Evolutionary conservation across 2,113 vertebrate species (phyloP).

Genomic region (Neopipo cinnamomea): DNA sequence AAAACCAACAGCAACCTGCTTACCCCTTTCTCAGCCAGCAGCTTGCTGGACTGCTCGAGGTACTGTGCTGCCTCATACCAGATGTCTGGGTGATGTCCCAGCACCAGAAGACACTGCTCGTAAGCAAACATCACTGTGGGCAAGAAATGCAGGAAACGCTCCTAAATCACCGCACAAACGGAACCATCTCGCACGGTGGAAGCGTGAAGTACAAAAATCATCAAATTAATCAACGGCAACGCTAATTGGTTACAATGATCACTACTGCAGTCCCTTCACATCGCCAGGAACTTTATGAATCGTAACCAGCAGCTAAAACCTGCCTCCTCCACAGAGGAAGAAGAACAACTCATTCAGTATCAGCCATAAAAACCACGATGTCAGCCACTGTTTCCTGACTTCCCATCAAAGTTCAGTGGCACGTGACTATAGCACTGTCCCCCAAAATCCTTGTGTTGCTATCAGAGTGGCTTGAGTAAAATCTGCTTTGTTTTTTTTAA

Average conservation of each 20-base stretch:
- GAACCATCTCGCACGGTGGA: not conserved
- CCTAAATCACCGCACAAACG: not conserved
- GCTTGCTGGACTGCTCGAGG: constrained; percentile 97
- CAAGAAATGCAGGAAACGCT: not conserved
- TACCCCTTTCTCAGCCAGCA: constrained; percentile 97
- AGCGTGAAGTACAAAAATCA: not conserved
- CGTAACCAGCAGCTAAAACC: not conserved
- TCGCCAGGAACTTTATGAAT: not conserved
- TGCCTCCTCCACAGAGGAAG: not conserved
- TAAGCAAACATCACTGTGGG: constrained; percentile 96
- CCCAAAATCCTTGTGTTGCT: not conserved
- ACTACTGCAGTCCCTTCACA: not conserved
- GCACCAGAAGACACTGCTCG: constrained; percentile 96
- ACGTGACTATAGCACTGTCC: rapidly evolving
- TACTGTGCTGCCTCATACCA: constrained; percentile 99
- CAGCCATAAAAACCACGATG: not conserved
- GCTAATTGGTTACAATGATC: not conserved
- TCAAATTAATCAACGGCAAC: not conserved
- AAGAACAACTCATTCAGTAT: not conserved
- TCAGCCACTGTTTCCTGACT: not conserved
- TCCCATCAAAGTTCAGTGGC: not conserved
- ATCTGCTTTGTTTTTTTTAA: not conserved
- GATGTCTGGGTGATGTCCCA: constrained; percentile 97
- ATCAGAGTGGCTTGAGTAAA: not conserved
- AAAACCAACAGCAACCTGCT: not conserved